A percentile compares a stretch with the other conserved stretches of the same genome.
Conservation (phyloP, 2,888 invertebrate species). For the Junonia oenone region DNA sequence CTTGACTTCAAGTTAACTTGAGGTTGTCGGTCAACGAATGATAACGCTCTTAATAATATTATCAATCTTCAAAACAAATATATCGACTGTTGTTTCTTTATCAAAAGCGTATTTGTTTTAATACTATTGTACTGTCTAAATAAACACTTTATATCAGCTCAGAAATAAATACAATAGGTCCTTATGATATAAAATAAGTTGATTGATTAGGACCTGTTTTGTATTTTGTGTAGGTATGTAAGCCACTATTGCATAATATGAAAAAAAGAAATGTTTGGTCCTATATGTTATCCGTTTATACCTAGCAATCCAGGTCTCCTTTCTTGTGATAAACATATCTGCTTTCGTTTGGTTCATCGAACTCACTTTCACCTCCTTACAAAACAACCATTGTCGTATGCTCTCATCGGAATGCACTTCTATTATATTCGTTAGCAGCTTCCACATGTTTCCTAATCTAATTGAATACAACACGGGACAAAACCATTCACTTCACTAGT, state of each 20-base stretch:
- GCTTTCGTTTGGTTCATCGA: constrained; percentile 77
- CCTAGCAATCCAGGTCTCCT: constrained; percentile 22
- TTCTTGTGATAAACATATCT: constrained; percentile 36
- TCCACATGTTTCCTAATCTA: constrained; percentile 46
- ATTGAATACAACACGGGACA: constrained; percentile 33
- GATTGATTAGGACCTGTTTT: no score
- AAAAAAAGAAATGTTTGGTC: no score
- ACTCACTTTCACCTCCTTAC: constrained; percentile 70
- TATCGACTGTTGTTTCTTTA: background rate
- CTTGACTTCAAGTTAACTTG: background rate
- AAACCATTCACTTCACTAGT: background rate
- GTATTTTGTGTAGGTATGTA: no score
- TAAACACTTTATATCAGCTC: background rate
- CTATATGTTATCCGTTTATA: background rate
- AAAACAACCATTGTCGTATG: constrained; percentile 56
- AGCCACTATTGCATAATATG: no score
- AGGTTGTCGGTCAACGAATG: background rate
- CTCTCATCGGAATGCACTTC: constrained; percentile 69
- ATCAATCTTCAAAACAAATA: background rate
- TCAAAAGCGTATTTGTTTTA: background rate
- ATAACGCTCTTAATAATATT: background rate
- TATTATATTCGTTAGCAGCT: constrained; percentile 62
- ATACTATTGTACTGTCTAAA: background rate
- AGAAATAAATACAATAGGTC: no score
- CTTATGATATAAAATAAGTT: no score